Conservation (phyloP, 2,113 vertebrate species). For the Chloroceryle aenea region DNA sequence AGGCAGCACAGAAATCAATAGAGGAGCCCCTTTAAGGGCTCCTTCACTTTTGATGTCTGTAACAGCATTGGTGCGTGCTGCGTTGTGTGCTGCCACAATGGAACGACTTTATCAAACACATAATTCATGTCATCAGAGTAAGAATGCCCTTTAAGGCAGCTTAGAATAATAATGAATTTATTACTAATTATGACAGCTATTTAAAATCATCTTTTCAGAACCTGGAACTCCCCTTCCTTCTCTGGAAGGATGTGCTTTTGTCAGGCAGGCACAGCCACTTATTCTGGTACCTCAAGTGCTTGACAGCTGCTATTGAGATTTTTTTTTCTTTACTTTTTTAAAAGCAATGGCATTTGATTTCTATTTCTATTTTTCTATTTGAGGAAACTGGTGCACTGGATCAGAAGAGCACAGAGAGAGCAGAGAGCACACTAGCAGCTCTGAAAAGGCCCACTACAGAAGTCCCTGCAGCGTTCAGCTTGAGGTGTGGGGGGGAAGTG, state of each 20-base stretch:
- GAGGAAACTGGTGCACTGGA: not conserved
- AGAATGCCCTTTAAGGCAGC: constrained; percentile 39
- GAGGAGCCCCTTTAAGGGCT: not conserved
- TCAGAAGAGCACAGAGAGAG: not conserved
- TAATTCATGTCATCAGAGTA: constrained; percentile 54
- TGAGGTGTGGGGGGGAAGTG: not conserved
- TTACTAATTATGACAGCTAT: constrained; percentile 68
- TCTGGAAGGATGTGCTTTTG: constrained; percentile 6
- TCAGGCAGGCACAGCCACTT: constrained; percentile 32
- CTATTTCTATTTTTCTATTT: constrained; percentile 59
- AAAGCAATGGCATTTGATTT: constrained; percentile 57
- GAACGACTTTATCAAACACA: constrained; percentile 49
- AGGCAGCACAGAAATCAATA: not conserved
- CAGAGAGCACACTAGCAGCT: not conserved
- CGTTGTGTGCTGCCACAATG: not conserved
- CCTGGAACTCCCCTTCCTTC: not conserved
- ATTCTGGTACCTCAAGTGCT: constrained; percentile 35
- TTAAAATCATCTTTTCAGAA: constrained; percentile 56
- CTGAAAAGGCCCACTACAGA: not conserved
- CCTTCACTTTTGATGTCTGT: not conserved
- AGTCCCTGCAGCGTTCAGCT: not conserved
- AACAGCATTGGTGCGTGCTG: constrained; percentile 34
- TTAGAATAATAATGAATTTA: constrained; percentile 42
- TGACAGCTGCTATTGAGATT: constrained; percentile 60
- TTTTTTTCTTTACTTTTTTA: not conserved